phyloP scores from a whole-genome alignment of 2,797 vertebrate species.

The Myoxocephalus aenaeus region DNA sequence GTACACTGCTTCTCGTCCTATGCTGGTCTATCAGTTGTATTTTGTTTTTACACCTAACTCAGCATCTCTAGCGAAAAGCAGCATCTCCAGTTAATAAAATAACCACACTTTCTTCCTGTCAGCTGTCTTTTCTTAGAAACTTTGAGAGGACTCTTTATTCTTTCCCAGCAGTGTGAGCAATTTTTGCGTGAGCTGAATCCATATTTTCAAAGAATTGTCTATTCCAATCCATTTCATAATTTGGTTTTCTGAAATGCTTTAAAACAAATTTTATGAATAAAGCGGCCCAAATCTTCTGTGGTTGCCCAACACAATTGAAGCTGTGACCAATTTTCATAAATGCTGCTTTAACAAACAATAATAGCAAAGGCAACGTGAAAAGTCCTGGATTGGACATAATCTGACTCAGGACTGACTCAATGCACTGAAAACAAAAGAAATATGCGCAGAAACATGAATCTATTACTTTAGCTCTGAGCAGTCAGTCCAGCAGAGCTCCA shows the following conservation, averaged over 20 bases:
- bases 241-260: slow-evolving; percentile 37
- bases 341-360: slow-evolving; percentile 46
- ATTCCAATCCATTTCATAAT: slow-evolving; percentile 38
- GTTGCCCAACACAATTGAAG: slow-evolving; percentile 47
- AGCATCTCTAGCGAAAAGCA: slow-evolving; percentile 36
- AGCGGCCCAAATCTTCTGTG: slow-evolving; percentile 26
- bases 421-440: not conserved
- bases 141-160: slow-evolving; percentile 32
- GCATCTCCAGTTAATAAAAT: slow-evolving; percentile 26
- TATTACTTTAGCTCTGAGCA: slow-evolving; percentile 45
- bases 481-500: slow-evolving; percentile 38
- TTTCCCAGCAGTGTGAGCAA: slow-evolving; percentile 46
- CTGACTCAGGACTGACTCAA: slow-evolving; percentile 43
- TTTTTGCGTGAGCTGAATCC: slow-evolving; percentile 8
- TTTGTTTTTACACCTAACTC: slow-evolving; percentile 59
- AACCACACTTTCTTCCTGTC: slow-evolving; percentile 1
- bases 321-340: slow-evolving; percentile 47
- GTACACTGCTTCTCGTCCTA: slow-evolving; percentile 55
- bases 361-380: slow-evolving; percentile 28
- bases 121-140: slow-evolving; percentile 34
- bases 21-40: slow-evolving; percentile 56
- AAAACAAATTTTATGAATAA: slow-evolving; percentile 18
- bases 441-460: slow-evolving; percentile 51
- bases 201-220: slow-evolving; percentile 27
- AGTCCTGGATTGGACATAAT: slow-evolving; percentile 32